Conservation (phyloP, 2,888 invertebrate genomes). For the Andricus quercusramuli region DNA sequence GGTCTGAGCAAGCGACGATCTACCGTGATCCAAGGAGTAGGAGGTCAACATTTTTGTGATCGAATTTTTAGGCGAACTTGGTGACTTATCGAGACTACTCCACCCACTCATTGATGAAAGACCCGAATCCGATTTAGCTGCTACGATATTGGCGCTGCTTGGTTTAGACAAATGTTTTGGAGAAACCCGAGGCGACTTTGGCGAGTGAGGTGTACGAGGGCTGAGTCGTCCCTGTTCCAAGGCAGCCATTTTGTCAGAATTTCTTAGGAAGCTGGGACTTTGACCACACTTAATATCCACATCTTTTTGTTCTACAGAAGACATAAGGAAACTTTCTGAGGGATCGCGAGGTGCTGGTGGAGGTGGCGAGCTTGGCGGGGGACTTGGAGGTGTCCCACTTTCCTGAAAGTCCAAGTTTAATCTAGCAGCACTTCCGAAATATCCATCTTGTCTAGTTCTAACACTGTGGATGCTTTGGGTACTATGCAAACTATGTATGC, state of each 20-base stretch:
- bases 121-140: slow-evolving; percentile 92
- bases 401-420: slow-evolving; percentile 80
- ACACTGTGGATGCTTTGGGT: slow-evolving; percentile 68
- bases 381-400: slow-evolving; percentile 77
- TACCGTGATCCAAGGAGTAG: slow-evolving; percentile 71
- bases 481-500: slow-evolving; percentile 72
- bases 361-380: slow-evolving; percentile 86
- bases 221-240: slow-evolving; percentile 82
- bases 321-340: slow-evolving; percentile 78
- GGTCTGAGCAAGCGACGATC: slow-evolving; percentile 61
- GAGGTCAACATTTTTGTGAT: slow-evolving; percentile 74
- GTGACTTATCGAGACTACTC: slow-evolving; percentile 92
- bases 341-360: slow-evolving; percentile 90
- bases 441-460: slow-evolving; percentile 84
- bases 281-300: slow-evolving; percentile 66
- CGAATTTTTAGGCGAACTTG: slow-evolving; percentile 87
- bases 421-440: slow-evolving; percentile 80
- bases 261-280: slow-evolving; percentile 78
- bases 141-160: slow-evolving; percentile 82
- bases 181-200: slow-evolving; percentile 86
- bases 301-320: slow-evolving; percentile 68
- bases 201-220: slow-evolving; percentile 83
- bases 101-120: slow-evolving; percentile 93
- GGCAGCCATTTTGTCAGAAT: slow-evolving; percentile 72
- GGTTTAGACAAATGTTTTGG: slow-evolving; percentile 84